Base-by-base conservation (phyloP, 2,888 invertebrate species). In the Sarcophaga caerulescens region DNA sequence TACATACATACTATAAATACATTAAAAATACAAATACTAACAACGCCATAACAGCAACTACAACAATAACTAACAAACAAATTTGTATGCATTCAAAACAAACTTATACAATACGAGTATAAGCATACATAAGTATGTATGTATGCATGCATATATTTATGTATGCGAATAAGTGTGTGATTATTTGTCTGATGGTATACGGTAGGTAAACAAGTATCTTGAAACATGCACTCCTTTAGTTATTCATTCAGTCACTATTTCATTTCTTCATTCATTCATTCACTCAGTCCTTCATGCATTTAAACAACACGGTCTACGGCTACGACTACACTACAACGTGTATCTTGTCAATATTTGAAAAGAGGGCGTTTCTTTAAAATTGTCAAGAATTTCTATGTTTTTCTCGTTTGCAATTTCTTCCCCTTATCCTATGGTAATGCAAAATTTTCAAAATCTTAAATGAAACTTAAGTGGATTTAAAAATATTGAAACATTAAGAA, bases 291-390 rank as follows among this genome's bases (percentile, higher is more conserved):
- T 52, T 52, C 52, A 4, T 52, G 17, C 52, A 52, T 52, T 52
- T 52, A 17, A 14, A 17, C 52, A 35, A 52, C 17, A 52, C 12
- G 17, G 52, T 14, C 12, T 52, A 52, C 52, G 12, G 12, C 52
- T 52, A 52, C 14, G 17, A 82, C 82, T 66, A 82, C 76, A 76
- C 44, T 66, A 47, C 47, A 76, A 59, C 76, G 65, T 82, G 82
- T 82, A 63, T 45, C 60, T 35, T 77, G 82, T 82, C 82, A 82
- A 82, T 82, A 82, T 82, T 82, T 82, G 77, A 71, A 66, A 82
- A 77, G 77, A 82, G 82, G 82, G 82, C 82, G 82, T 82, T 82
- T 71, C 82, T 77, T 35, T 23, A 60, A 66, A 77, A 71, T 77
- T 82, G 82, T 82, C 82, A 82, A 77, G 77, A 65, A 82, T 82